A percentile compares a stretch with the other conserved stretches of the same genome.
phyloP scores from a whole-genome alignment of 2,113 vertebrate species.

The Podilymbus podiceps region DNA sequence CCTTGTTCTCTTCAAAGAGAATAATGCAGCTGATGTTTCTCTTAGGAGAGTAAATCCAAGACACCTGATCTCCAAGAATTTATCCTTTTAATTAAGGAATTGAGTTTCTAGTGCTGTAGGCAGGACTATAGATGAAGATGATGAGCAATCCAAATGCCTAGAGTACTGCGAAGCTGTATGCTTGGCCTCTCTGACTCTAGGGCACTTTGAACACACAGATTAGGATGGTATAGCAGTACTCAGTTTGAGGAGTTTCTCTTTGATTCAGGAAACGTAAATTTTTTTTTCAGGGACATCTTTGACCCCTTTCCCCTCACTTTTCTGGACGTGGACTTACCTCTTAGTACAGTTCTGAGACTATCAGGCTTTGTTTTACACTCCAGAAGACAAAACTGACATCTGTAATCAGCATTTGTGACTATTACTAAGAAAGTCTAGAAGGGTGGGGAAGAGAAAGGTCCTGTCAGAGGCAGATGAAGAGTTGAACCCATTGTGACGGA shows the following conservation, averaged over 20 bases:
- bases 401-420: neutral
- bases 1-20: neutral
- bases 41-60: neutral
- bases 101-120: neutral
- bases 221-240: neutral
- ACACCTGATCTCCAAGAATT: neutral
- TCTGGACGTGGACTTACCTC: neutral
- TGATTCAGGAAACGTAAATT: accelerated
- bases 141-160: neutral
- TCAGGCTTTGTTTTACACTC: neutral
- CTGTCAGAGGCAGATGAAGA: neutral
- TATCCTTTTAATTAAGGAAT: neutral
- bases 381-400: neutral
- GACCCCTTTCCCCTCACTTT: neutral
- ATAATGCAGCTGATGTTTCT: neutral
- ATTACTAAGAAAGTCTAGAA: neutral
- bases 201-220: neutral
- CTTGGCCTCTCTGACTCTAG: neutral
- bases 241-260: too few species aligned
- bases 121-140: too few species aligned
- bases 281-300: neutral
- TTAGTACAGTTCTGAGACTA: neutral
- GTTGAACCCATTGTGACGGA: neutral
- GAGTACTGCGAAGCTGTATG: neutral
- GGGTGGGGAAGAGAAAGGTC: too few species aligned